These are phyloP conservation scores for Cisticola juncidis DNA, from an alignment of 2,113 vertebrate species.

Conservation along the genomic window DNA sequence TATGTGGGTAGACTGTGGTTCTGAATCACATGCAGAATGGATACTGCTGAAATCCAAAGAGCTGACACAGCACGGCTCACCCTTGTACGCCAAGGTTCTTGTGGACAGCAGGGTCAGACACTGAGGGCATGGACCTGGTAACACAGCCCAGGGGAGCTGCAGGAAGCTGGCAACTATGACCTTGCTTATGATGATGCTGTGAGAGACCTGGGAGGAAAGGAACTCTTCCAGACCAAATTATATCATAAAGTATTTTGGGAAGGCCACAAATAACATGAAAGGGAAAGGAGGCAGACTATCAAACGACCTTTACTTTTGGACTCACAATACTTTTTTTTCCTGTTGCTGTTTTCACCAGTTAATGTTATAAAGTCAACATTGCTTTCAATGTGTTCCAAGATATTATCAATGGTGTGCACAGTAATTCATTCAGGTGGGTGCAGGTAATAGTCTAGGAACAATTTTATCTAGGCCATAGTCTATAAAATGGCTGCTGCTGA, in stretches of 20 bases:
- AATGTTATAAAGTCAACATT: background rate
- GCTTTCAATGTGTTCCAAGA: background rate
- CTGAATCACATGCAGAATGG: constrained; percentile 23
- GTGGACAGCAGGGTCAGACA: background rate
- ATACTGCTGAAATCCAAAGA: constrained; percentile 2
- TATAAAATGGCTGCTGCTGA: background rate
- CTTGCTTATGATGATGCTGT: background rate
- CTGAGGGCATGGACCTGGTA: background rate
- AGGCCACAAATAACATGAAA: background rate
- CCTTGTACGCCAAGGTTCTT: background rate
- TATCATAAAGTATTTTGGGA: background rate
- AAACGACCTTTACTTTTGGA: background rate
- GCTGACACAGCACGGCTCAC: constrained; percentile 2
- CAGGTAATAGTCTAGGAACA: background rate
- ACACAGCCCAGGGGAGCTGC: background rate
- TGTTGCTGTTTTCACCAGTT: background rate
- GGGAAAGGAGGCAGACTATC: background rate
- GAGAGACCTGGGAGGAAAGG: background rate
- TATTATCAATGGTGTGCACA: background rate
- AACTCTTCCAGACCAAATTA: background rate
- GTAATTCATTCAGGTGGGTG: background rate
- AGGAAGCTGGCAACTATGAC: background rate
- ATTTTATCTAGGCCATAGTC: background rate
- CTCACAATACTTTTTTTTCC: background rate
- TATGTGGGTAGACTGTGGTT: constrained; percentile 16